phyloP scores from a whole-genome alignment of 2,797 vertebrate genomes.

The Ficedula albicollis region DNA sequence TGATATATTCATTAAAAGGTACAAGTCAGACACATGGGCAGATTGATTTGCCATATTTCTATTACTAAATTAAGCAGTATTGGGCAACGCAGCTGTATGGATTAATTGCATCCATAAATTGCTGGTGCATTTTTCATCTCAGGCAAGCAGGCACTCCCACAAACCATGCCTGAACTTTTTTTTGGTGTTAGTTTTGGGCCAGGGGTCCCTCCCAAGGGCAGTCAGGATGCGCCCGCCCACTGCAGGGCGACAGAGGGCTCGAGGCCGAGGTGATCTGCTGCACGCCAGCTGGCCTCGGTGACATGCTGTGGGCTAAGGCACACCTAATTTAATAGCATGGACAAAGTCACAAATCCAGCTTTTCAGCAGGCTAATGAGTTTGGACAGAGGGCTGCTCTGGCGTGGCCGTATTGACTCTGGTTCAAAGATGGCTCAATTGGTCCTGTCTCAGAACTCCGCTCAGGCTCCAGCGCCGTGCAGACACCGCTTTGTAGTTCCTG shows the following conservation, averaged over 20 bases:
- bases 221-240: too few species aligned
- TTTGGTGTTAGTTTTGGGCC: accelerated
- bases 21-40: accelerated
- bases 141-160: background rate
- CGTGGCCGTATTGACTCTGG: background rate
- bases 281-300: background rate
- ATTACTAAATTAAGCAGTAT: background rate
- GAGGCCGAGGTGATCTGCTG: accelerated
- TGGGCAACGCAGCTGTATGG: background rate
- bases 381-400: background rate
- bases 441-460: background rate
- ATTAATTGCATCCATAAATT: background rate
- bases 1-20: background rate
- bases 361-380: conserved; percentile 3
- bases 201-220: background rate
- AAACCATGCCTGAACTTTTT: accelerated
- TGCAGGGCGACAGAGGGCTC: accelerated
- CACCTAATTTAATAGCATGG: background rate
- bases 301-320: background rate
- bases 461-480: background rate
- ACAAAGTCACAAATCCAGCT: background rate
- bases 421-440: background rate
- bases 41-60: background rate
- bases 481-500: background rate
- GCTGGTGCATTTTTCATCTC: accelerated